Base-by-base conservation (phyloP, 92 coral and sea anemone genomes). In the Paragorgia papillata region DNA sequence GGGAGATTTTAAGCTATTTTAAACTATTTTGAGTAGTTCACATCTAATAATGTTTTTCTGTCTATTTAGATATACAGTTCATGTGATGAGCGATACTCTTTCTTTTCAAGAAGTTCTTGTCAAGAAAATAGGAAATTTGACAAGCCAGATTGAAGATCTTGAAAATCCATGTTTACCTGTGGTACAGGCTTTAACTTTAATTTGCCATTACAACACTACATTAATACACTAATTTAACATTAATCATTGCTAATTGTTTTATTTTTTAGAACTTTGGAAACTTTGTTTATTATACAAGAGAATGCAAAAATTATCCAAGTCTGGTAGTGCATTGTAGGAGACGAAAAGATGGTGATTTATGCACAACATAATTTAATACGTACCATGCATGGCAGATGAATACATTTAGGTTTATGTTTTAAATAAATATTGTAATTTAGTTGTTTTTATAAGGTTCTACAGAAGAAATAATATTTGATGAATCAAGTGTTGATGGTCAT, bases 301-400 rank as follows among this genome's bases (percentile, higher is more conserved):
- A 81, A 63, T 87, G 90, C 25, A 90, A 69, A 7, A 74, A 86
- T 59, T 65, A 63, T 56, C 75, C 68, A 13, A 65, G 76, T 31
- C 76, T 90, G 49, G 91, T 96, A 8, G 87, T 93, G 20, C 88
- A 85, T 74, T 87, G 97, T 48, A 81, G 97, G 79, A 80, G 91
- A 51, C 78, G 69, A 75, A 69, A 29, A 50, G 29, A 32, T 48
- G 61, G 76, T 69, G 15, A 46, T 46, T 46, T 46, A 2, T 89
- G 89, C 57, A 90, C 90, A 76, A n/a, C n/a, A n/a, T n/a, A n/a
- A n/a, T n/a, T n/a, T n/a, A n/a, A n/a, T n/a, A n/a, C n/a, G n/a
- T n/a, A n/a, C n/a, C n/a, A n/a, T n/a, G n/a, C n/a, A n/a, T n/a
- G n/a, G n/a, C n/a, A n/a, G n/a, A n/a, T n/a, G n/a, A n/a, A n/a